Conservation (phyloP, 2,797 vertebrate genomes). For the Lophura swinhoii region DNA sequence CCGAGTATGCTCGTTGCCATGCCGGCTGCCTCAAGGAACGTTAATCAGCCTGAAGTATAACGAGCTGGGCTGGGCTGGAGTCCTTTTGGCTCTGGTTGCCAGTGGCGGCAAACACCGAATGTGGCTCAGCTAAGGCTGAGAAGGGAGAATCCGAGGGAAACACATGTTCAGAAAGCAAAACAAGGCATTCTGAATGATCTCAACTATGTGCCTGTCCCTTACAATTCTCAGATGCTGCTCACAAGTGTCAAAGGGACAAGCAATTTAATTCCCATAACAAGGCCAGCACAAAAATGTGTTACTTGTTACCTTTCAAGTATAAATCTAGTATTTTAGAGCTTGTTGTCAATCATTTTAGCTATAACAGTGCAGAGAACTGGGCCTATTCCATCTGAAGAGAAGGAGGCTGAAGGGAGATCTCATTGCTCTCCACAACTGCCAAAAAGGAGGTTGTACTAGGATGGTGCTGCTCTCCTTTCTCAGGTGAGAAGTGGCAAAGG, state of each 20-base stretch:
- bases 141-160: neutral
- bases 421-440: neutral
- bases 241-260: neutral
- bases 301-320: neutral
- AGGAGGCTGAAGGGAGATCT: neutral
- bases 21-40: neutral
- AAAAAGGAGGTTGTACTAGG: neutral
- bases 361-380: neutral
- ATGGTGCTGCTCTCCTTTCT: neutral
- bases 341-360: neutral
- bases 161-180: neutral
- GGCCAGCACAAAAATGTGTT: neutral
- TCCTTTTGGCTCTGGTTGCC: neutral
- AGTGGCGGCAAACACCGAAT: neutral
- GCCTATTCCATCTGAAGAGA: neutral
- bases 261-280: neutral
- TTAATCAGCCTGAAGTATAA: neutral
- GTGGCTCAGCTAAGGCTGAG: neutral
- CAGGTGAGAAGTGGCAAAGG: neutral
- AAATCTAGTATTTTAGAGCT: neutral
- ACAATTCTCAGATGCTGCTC: neutral
- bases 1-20: conserved; percentile 73
- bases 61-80: rapidly evolving
- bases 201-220: neutral
- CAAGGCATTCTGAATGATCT: neutral